Conservation (phyloP, 2,113 vertebrate species). For the Trinectes maculatus region DNA sequence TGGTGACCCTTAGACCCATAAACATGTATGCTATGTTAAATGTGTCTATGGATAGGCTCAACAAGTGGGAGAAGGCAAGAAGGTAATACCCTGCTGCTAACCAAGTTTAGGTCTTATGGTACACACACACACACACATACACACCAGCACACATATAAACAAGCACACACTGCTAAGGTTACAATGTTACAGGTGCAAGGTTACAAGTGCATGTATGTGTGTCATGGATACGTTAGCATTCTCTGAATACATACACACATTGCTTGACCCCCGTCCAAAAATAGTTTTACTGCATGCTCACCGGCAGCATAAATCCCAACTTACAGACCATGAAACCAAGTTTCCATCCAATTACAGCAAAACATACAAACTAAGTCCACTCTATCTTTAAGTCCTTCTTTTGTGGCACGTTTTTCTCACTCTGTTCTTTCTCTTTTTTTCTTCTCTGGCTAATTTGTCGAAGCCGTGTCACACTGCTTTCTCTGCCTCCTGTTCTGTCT, state of each 20-base stretch:
- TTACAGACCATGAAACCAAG: constrained; percentile 33
- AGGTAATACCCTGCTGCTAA: constrained; percentile 41
- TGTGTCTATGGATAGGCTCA: constrained; percentile 42
- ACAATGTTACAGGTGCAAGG: constrained; percentile 75
- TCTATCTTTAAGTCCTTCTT: constrained; percentile 20
- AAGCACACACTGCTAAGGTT: constrained; percentile 58
- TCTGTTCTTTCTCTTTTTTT: constrained; percentile 10
- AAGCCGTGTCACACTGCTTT: constrained; percentile 31
- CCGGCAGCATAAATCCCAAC: constrained; percentile 35
- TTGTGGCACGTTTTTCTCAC: background rate
- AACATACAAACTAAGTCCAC: constrained; percentile 13
- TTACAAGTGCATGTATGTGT: constrained; percentile 67
- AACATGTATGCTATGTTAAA: constrained; percentile 49
- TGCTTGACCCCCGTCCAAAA: constrained; percentile 65
- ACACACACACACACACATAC: constrained; percentile 10
- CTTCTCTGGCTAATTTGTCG: constrained; percentile 38
- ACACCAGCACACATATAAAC: constrained; percentile 27
- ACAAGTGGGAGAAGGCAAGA: constrained; percentile 41
- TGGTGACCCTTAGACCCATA: constrained; percentile 11
- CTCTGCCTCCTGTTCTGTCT: constrained; percentile 68
- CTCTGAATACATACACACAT: constrained; percentile 64
- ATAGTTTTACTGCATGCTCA: constrained; percentile 61
- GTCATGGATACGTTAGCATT: constrained; percentile 74
- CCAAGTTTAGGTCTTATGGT: constrained; percentile 40
- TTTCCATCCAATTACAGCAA: constrained; percentile 23